Conservation (phyloP, 2,888 invertebrate genomes). For the Patella depressa region DNA sequence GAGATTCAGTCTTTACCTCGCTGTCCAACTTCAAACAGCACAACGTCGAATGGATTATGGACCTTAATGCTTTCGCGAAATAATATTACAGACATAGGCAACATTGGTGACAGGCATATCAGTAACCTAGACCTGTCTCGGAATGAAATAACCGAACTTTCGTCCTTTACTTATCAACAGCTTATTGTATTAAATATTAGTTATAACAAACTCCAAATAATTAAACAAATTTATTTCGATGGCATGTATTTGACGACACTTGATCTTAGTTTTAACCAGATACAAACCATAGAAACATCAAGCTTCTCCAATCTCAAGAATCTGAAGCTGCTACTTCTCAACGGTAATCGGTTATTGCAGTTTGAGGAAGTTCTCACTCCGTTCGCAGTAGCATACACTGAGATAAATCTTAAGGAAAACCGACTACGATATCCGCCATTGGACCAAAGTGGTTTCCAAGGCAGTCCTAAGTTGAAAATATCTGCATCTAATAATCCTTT, state of each 20-base stretch:
- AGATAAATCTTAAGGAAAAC: neutral
- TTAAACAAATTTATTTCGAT: neutral
- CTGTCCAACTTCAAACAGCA: neutral
- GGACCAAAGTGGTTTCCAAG: neutral
- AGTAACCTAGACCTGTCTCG: neutral
- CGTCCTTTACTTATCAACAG: neutral
- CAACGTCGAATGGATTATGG: neutral
- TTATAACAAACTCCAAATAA: neutral
- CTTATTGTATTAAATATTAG: neutral
- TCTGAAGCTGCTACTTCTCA: neutral
- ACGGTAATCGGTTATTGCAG: neutral
- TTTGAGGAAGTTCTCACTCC: neutral
- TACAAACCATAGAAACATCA: neutral
- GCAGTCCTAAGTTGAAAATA: neutral
- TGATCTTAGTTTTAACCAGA: slow-evolving; percentile 15
- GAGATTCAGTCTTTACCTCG: neutral
- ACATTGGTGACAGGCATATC: neutral
- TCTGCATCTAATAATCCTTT: slow-evolving; percentile 5
- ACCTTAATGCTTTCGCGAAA: neutral
- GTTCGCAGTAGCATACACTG: neutral
- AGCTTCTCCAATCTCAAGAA: neutral
- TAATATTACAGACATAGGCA: neutral
- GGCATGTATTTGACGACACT: neutral
- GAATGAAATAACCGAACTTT: slow-evolving; percentile 3
- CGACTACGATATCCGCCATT: slow-evolving; percentile 8